Base-by-base conservation (phyloP, 1,140 invertebrate species). In the Drosophila bifasciata region DNA sequence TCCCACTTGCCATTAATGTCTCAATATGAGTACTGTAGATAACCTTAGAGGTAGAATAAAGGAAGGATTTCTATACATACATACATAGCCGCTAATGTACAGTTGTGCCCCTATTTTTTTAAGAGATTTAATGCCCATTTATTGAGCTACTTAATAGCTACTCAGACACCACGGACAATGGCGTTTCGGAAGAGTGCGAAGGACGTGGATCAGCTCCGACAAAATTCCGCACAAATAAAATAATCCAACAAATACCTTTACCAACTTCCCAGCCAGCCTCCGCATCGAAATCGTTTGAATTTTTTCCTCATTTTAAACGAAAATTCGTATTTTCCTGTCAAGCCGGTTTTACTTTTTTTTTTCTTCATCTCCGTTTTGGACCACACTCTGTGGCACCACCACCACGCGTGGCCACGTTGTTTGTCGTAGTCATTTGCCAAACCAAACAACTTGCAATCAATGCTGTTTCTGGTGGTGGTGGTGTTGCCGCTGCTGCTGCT, bases 321-420 rank as follows among this genome's bases (percentile, higher is more conserved):
- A 36, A 88, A 88, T 88, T 79, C 63, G 84, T 71, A 66, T 88
- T 88, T 88, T 88, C 83, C 83, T 83, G 84, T 73, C 84, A 76
- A 83, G 75, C 83, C 84, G 84, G 83, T 88, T 86, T 80, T 57
- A 52, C 73, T 61, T 68, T 46, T 48, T 46, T 48, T 66, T 58
- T 72, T 48, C 53, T 44, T 58, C 50, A 45, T 43, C 46, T 43
- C 64, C 48, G 40, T 74, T 71, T 80, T 86, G 84, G 79, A 86
- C 83, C 81, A 86, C 77, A 84, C 76, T 36, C 32, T 36, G 32
- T 13, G 32, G 32, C 80, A 78, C 13, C 28, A 15, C 32, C 25
- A 39, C 4, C 59, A 66, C 43, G 59, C 64, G n/a, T n/a, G n/a
- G 63, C 68, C 28, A n/a, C 25, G 36, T 13, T 36, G 46, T 13